These are phyloP conservation scores for Bombylius discolor DNA, from an alignment of 2,888 invertebrate genomes.

Conservation along the genomic window DNA sequence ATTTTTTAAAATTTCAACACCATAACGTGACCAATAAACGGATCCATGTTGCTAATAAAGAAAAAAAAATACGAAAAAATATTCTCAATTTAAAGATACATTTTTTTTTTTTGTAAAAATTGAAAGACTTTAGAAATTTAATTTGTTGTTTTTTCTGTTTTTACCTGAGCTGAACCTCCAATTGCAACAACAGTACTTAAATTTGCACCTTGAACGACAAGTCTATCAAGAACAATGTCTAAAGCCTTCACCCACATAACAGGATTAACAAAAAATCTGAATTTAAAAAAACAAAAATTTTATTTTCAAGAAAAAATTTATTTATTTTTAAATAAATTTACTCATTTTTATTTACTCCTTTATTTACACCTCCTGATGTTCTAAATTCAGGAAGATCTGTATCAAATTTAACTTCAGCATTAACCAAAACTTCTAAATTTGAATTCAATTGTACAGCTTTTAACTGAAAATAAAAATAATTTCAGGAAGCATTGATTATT, in stretches of 20 bases:
- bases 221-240: slow-evolving; percentile 76
- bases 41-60: slow-evolving; percentile 84
- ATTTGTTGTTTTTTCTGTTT: too few relatives aligned
- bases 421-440: slow-evolving; percentile 56
- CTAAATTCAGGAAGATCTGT: slow-evolving; percentile 84
- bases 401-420: slow-evolving; percentile 80
- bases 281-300: background rate
- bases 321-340: slow-evolving; percentile 15
- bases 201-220: slow-evolving; percentile 69
- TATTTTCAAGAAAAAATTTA: background rate
- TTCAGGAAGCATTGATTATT: too few relatives aligned
- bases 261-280: slow-evolving; percentile 65
- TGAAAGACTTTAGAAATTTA: background rate
- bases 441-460: slow-evolving; percentile 77
- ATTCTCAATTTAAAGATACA: background rate
- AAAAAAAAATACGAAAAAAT: background rate
- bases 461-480: slow-evolving; percentile 47
- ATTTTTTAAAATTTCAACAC: slow-evolving; percentile 47
- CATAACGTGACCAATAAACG: slow-evolving; percentile 82
- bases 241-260: slow-evolving; percentile 93
- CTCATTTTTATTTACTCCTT: slow-evolving; percentile 36
- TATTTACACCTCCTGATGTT: slow-evolving; percentile 44
- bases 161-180: slow-evolving; percentile 85
- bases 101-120: background rate
- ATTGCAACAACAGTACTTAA: slow-evolving; percentile 70